Percentiles rank a stretch among this genome's conserved stretches.
These are phyloP conservation scores for Pogonocichla stellata DNA, from an alignment of 2,113 vertebrate species.

Conservation along the genomic window DNA sequence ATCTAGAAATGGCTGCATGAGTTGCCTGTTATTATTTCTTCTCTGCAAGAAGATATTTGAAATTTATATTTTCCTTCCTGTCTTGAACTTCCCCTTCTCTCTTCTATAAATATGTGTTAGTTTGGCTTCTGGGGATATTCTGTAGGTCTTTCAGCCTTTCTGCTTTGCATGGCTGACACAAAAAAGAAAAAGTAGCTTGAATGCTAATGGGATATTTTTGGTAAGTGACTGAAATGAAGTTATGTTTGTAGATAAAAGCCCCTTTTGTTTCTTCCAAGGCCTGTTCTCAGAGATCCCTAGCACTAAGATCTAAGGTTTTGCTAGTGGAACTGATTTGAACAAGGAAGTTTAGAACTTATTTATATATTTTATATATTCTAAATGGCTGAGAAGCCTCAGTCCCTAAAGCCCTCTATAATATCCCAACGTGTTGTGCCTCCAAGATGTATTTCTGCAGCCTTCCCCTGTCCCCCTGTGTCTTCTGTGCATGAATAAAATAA, in stretches of 20 bases:
- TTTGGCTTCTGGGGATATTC: conserved; percentile 8
- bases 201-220: neutral
- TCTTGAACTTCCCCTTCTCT: neutral
- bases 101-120: neutral
- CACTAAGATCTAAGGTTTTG: neutral
- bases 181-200: neutral
- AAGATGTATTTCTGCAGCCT: neutral
- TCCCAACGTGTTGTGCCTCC: neutral
- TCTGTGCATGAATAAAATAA: neutral
- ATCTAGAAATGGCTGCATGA: neutral
- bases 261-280: neutral
- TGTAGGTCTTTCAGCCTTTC: neutral
- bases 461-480: neutral
- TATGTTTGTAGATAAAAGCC: neutral
- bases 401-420: neutral
- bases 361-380: neutral
- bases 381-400: neutral
- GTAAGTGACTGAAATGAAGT: neutral
- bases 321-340: neutral
- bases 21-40: neutral
- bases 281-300: neutral
- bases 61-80: conserved; percentile 31
- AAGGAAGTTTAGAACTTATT: neutral
- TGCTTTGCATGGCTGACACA: neutral
- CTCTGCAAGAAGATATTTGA: neutral